These are phyloP conservation scores for Stenchaetothrips biformis DNA, from an alignment of 2,888 invertebrate genomes.

Conservation along the genomic window DNA sequence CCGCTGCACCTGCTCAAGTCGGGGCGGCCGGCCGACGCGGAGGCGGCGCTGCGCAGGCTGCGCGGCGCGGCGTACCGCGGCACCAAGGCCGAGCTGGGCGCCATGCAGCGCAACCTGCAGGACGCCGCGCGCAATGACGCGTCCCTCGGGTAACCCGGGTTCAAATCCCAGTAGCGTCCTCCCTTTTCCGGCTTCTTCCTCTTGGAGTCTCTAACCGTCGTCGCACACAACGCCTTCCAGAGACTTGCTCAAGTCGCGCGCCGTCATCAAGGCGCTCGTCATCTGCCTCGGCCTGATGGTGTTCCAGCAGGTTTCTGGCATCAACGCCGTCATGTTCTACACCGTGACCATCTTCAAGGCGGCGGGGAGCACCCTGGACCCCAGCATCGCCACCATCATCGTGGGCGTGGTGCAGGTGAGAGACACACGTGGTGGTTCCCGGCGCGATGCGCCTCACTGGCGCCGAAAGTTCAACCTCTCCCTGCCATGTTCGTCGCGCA, in stretches of 20 bases:
- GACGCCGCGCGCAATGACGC: constrained; percentile 52
- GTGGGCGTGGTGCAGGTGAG: constrained; percentile 72
- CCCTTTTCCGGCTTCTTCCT: no score
- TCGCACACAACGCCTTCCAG: constrained; percentile 39
- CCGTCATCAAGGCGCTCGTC: constrained; percentile 65
- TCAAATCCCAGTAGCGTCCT: no score
- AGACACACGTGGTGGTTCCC: background rate
- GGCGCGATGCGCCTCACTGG: background rate
- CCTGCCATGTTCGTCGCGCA: constrained; percentile 35
- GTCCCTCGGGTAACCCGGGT: constrained; percentile 41
- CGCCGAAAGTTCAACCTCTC: background rate
- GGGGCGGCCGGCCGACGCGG: constrained; percentile 53
- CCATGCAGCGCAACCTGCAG: constrained; percentile 50
- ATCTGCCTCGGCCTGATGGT: constrained; percentile 75
- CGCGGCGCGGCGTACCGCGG: constrained; percentile 65
- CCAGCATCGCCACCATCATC: constrained; percentile 69
- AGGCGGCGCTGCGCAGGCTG: constrained; percentile 60
- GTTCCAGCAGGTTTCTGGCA: constrained; percentile 78
- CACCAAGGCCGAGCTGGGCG: constrained; percentile 55
- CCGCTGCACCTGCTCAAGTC: constrained; percentile 61
- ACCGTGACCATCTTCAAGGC: constrained; percentile 68
- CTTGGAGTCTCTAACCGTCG: no score
- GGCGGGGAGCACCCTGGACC: constrained; percentile 62
- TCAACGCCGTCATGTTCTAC: constrained; percentile 81
- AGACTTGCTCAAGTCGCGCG: constrained; percentile 58